Conservation (phyloP, 2,797 vertebrate genomes). For the Mastacembelus armatus region DNA sequence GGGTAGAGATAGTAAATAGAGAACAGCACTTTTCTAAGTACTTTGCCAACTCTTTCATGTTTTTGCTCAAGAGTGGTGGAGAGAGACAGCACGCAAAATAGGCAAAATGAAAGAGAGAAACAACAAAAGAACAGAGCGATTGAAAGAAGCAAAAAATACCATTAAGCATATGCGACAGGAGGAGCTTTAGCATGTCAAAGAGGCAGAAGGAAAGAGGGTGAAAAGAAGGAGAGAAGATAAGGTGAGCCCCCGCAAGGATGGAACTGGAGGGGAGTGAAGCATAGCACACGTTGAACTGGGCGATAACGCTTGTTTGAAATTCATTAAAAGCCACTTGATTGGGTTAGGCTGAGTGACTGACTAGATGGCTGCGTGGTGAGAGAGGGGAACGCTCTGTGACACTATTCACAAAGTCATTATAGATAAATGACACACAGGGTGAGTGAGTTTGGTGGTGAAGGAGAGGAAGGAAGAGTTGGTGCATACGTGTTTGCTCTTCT, state of each 20-base stretch:
- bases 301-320: slow-evolving; percentile 88
- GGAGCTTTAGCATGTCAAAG: slow-evolving; percentile 70
- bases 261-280: slow-evolving; percentile 60
- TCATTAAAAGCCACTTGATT: slow-evolving; percentile 90
- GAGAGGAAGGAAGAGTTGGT: slow-evolving; percentile 70
- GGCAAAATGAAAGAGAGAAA: slow-evolving; percentile 46
- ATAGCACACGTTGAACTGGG: slow-evolving; percentile 60
- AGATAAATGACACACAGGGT: slow-evolving; percentile 91
- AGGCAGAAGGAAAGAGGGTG: slow-evolving; percentile 46
- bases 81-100: slow-evolving; percentile 28
- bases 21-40: slow-evolving; percentile 27
- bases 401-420: slow-evolving; percentile 92
- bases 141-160: slow-evolving; percentile 34
- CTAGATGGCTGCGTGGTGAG: slow-evolving; percentile 72
- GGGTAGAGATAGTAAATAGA: slow-evolving; percentile 34
- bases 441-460: slow-evolving; percentile 57
- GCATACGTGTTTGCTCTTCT: slow-evolving; percentile 67
- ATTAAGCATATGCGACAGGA: slow-evolving; percentile 58
- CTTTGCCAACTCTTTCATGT: slow-evolving; percentile 49
- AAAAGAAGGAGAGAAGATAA: slow-evolving; percentile 71
- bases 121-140: slow-evolving; percentile 53
- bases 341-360: slow-evolving; percentile 85
- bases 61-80: slow-evolving; percentile 23
- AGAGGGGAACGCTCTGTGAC: slow-evolving; percentile 83
- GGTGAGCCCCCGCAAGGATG: slow-evolving; percentile 61